These are phyloP conservation scores for Poecile montanus DNA, from an alignment of 2,797 vertebrate species.

Conservation along the genomic window DNA sequence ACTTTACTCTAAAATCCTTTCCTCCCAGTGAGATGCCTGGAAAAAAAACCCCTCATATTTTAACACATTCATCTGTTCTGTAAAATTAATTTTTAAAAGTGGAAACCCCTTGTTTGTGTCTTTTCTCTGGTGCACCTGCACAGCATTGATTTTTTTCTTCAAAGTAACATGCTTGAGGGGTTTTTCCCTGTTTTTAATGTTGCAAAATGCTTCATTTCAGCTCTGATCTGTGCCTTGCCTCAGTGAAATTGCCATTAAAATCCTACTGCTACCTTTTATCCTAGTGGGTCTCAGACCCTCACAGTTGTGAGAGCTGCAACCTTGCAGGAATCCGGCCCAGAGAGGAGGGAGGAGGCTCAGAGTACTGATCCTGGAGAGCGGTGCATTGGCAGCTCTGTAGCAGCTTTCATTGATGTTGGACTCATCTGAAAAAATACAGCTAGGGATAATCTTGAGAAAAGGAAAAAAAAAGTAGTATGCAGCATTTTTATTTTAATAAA, in stretches of 20 bases:
- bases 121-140: background rate
- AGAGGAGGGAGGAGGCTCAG: background rate
- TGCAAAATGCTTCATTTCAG: background rate
- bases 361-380: rapidly evolving
- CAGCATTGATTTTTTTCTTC: background rate
- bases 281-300: background rate
- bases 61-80: background rate
- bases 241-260: background rate
- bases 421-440: background rate
- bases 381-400: background rate
- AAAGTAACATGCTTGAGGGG: background rate
- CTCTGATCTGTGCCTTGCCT: background rate
- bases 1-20: background rate
- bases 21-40: background rate
- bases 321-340: background rate
- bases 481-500: background rate
- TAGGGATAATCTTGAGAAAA: background rate
- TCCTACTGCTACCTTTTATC: background rate
- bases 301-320: background rate
- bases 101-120: background rate
- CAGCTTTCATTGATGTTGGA: rapidly evolving
- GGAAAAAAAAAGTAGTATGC: background rate
- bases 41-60: background rate
- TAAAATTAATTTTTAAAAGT: background rate
- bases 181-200: background rate